Conservation (phyloP, 2,113 vertebrate species). For the Dicaeum eximium region DNA sequence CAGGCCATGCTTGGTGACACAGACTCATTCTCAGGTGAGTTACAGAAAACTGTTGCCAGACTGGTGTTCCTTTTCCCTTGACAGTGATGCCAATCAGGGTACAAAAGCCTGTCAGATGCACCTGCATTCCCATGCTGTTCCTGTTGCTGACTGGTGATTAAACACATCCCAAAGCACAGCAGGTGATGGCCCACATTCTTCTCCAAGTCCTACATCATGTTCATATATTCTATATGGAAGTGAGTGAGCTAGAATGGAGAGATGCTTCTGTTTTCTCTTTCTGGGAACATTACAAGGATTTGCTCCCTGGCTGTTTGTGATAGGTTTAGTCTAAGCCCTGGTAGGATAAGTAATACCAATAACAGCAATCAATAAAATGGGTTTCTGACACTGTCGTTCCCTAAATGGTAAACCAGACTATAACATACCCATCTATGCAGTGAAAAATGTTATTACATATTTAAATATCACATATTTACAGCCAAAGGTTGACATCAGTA, state of each 20-base stretch:
- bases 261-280: neutral
- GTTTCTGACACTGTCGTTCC: neutral
- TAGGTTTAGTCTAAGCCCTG: neutral
- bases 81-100: neutral
- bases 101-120: neutral
- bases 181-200: neutral
- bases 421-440: neutral
- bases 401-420: neutral
- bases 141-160: neutral
- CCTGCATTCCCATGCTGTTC: neutral
- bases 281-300: neutral
- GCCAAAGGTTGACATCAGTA: neutral
- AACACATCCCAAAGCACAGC: neutral
- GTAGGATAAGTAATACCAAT: neutral
- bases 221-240: accelerated
- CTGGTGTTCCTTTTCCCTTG: neutral
- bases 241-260: neutral
- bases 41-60: neutral
- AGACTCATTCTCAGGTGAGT: neutral
- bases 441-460: neutral
- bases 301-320: neutral
- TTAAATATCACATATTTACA: neutral
- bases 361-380: neutral
- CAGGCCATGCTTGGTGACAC: neutral
- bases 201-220: neutral